Conservation (phyloP, 2,797 vertebrate genomes). For the Nyctibius grandis region DNA sequence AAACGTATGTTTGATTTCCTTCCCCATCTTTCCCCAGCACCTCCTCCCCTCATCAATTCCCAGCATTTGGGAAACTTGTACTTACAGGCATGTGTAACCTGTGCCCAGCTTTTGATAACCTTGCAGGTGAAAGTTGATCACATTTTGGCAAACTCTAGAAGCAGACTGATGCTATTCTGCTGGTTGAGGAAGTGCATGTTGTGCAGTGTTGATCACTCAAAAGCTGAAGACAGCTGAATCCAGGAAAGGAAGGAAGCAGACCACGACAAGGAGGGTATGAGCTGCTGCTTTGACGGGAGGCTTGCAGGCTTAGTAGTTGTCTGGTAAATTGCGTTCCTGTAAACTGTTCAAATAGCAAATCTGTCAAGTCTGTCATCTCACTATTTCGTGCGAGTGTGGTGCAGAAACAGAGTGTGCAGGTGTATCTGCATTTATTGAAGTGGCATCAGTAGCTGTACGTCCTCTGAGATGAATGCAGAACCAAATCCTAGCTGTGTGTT, state of each 20-base stretch:
- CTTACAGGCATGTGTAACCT: neutral
- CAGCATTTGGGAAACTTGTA: neutral
- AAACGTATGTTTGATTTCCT: neutral
- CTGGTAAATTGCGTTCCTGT: neutral
- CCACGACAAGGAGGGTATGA: fast-evolving
- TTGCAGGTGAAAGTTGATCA: neutral
- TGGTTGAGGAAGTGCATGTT: neutral
- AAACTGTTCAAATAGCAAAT: neutral
- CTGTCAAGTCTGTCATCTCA: neutral
- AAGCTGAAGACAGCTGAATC: neutral
- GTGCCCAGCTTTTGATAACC: neutral
- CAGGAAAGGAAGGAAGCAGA: neutral
- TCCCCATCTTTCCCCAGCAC: neutral
- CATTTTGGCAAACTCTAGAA: neutral
- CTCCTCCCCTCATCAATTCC: neutral
- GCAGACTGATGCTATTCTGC: neutral
- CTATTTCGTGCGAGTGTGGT: neutral
- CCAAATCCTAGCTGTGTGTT: neutral
- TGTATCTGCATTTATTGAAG: neutral
- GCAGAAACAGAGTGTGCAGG: neutral
- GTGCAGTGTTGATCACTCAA: neutral
- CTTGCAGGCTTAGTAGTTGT: neutral
- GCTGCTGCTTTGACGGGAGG: neutral
- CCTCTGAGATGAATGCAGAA: neutral
- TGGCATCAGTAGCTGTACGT: neutral